Conservation (phyloP, 2,888 invertebrate genomes). For the Latrodectus elegans region DNA sequence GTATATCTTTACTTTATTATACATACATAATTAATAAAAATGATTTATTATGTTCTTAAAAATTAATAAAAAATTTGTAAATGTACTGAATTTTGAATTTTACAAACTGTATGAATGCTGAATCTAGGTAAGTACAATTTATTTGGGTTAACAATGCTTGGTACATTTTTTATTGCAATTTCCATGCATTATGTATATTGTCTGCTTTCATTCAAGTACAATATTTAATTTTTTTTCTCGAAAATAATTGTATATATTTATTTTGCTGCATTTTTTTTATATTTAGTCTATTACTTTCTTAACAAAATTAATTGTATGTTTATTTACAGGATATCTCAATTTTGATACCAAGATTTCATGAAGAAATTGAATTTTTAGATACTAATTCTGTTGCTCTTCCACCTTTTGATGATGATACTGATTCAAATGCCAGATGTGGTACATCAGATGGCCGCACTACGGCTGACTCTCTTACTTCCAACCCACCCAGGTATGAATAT, state of each 20-base stretch:
- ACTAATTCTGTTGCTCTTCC: conserved; percentile 78
- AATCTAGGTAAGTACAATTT: no score
- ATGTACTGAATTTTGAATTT: no score
- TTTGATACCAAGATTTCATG: conserved; percentile 81
- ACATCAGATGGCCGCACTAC: conserved; percentile 64
- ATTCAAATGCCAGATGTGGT: conserved; percentile 59
- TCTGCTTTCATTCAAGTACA: no score
- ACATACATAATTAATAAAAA: no score
- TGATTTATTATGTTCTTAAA: no score
- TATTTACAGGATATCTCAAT: conserved; percentile 73
- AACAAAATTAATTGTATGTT: not conserved
- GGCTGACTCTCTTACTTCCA: conserved; percentile 60
- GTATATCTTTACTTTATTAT: no score
- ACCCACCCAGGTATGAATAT: conserved; percentile 42
- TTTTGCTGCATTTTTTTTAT: not conserved
- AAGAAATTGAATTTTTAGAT: conserved; percentile 78
- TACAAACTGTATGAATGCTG: no score
- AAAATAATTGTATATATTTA: not conserved
- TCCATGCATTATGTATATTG: no score
- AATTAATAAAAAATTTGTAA: no score
- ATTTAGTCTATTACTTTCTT: not conserved
- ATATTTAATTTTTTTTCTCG: not conserved
- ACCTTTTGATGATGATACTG: conserved; percentile 76
- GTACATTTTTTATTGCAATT: no score
- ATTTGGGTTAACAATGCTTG: no score